Percentiles rank a stretch among this genome's conserved stretches.
Evolutionary conservation across 2,113 vertebrate genomes (phyloP).

Genomic region (Numida meleagris): DNA sequence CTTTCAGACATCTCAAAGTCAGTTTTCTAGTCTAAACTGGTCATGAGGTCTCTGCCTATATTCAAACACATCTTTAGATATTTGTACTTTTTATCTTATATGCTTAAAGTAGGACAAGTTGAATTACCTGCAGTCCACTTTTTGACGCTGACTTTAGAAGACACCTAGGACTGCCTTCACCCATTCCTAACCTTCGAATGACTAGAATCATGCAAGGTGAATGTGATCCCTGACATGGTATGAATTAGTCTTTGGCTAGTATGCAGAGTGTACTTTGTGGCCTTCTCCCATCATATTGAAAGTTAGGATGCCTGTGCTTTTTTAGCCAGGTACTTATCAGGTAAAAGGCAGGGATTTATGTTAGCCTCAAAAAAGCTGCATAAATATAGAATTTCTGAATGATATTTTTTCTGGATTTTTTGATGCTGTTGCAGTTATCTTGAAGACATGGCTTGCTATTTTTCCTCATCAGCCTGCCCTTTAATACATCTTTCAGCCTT

Average conservation of each 20-base stretch:
- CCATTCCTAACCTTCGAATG: fast-evolving
- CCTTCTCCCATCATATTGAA: not conserved
- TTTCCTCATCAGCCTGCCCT: not conserved
- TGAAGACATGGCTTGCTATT: not conserved
- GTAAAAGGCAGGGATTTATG: not conserved
- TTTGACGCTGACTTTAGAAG: not conserved
- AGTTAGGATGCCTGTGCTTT: not conserved
- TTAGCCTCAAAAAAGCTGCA: not conserved
- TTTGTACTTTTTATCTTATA: not conserved
- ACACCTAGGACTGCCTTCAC: not conserved
- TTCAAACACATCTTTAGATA: not conserved
- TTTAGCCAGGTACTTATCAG: not conserved
- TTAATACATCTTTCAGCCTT: not conserved
- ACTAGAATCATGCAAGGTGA: not conserved
- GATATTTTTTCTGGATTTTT: not conserved
- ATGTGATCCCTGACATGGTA: not conserved
- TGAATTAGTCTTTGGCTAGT: not conserved
- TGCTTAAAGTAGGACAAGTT: not conserved
- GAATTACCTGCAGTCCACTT: not conserved
- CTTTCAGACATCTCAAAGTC: not conserved
- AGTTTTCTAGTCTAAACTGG: not conserved
- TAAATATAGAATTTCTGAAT: not conserved
- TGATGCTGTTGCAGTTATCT: not conserved
- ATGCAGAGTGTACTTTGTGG: not conserved
- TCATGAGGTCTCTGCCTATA: not conserved